Base-by-base conservation (phyloP, 2,888 invertebrate species). In the Diadegma fenestrale region DNA sequence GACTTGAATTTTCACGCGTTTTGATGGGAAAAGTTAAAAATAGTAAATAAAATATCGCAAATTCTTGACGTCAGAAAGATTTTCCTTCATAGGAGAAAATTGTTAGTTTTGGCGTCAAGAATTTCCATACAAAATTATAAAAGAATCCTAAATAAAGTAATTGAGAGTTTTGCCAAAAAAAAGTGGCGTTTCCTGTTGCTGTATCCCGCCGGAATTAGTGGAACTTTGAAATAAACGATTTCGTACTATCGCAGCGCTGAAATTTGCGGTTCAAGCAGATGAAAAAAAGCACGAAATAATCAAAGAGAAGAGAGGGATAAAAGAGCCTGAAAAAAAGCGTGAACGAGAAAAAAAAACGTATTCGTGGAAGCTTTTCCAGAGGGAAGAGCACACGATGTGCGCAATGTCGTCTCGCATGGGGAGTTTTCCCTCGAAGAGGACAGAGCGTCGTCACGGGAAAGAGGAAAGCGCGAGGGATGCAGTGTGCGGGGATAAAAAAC, bases 211-310 rank as follows among this genome's bases (percentile, higher is more conserved):
- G 43, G 80, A 79, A 82, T 87, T 83, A 85, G 85, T 87, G 84
- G 80, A 45, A 71, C 73, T 86, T 37, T 68, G 84, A 80, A 7
- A 87, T 84, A 86, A 86, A 87, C 82, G 78, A 64, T 71, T 82
- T 54, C 51, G 77, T 51, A 61, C 66, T 51, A 63, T 30, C 51
- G 66, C 45, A 30, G 61, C 79, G 64, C 81, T 71, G 73, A 85
- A 84, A 80, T 83, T 85, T 76, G 68, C 64, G 64, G 69, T 63
- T 51, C 10, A 33, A 43, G 63, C 43, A 33, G 63, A 12, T 54
- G 7, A 33, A 73, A 61, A n/a, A 58, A 41, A 43, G 43, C n/a
- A 14, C 14, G 19, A 33, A 19, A 45, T 30, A 43, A 48, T 10
- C 19, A n/a, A 48, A 33, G 19, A 33, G 37, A 41, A 37, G 19